A percentile compares a stretch with the other conserved stretches of the same genome.
Evolutionary conservation across 1,140 invertebrate genomes (phyloP).

Genomic region (Drosophila ananassae): DNA sequence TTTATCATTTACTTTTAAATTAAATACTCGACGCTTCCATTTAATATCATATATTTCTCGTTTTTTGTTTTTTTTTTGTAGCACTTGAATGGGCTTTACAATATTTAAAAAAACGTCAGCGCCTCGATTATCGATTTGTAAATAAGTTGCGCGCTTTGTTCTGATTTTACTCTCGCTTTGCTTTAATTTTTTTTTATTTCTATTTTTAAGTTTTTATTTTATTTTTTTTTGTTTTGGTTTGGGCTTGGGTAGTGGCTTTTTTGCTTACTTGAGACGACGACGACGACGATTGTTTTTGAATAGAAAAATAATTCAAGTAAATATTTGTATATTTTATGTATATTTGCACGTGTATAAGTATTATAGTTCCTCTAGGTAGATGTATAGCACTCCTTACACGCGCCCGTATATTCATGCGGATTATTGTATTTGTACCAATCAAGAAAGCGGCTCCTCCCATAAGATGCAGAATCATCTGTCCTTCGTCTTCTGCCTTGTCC

Average conservation of each 20-base stretch:
- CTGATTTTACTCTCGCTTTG: conserved; percentile 38
- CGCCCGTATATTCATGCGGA: conserved; percentile 17
- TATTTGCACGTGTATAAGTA: conserved; percentile 69
- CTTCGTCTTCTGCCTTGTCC: background rate
- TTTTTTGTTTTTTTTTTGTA: conserved; percentile 31
- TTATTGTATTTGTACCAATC: conserved; percentile 82
- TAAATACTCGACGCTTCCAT: conserved; percentile 51
- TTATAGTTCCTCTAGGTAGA: conserved; percentile 71
- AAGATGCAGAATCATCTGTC: conserved; percentile 24
- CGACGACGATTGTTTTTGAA: conserved; percentile 64
- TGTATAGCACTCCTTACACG: conserved; percentile 42
- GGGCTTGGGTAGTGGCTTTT: conserved; percentile 22
- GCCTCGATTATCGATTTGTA: conserved; percentile 66
- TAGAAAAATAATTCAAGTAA: conserved; percentile 82
- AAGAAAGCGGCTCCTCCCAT: background rate
- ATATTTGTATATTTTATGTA: conserved; percentile 68
- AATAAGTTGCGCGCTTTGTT: conserved; percentile 62
- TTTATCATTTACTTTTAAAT: conserved; percentile 48
- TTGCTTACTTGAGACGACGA: conserved; percentile 36
- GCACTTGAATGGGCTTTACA: conserved; percentile 62
- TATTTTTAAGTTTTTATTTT: background rate
- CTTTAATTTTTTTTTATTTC: conserved; percentile 24
- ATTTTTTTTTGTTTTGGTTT: background rate
- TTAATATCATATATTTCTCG: conserved; percentile 23
- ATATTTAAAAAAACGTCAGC: conserved; percentile 71